Percentiles rank a stretch among this genome's conserved stretches.
phyloP scores from a whole-genome alignment of 1,140 invertebrate species.

The Lasioglossum baleicum region DNA sequence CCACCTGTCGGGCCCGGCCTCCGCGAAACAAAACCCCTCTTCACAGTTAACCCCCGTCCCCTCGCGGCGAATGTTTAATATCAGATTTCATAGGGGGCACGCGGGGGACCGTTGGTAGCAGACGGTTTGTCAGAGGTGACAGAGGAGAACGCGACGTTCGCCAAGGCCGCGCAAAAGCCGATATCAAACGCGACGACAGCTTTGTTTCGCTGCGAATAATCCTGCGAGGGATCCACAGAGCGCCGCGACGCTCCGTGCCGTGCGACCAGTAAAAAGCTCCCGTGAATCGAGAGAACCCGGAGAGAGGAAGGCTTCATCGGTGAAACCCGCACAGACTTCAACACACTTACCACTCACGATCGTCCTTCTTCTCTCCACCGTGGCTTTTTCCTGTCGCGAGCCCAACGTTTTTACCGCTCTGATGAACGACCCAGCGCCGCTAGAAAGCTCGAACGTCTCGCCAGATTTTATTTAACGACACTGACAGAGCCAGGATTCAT shows the following conservation, averaged over 20 bases:
- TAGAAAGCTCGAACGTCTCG: not conserved
- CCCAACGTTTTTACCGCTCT: constrained; percentile 8
- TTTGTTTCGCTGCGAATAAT: constrained; percentile 76
- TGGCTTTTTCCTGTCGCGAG: not conserved
- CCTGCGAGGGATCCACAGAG: constrained; percentile 72
- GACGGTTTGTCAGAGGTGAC: constrained; percentile 36
- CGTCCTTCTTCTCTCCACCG: constrained; percentile 4
- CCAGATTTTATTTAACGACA: constrained; percentile 38
- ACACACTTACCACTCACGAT: constrained; percentile 23
- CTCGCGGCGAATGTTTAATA: constrained; percentile 78
- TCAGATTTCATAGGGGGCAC: constrained; percentile 75
- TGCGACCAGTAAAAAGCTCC: constrained; percentile 8
- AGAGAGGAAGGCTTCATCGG: constrained; percentile 8
- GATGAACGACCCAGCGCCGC: not conserved
- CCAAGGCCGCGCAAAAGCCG: constrained; percentile 69
- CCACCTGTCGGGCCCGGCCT: constrained; percentile 29
- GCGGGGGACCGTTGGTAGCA: constrained; percentile 1
- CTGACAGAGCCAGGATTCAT: constrained; percentile 7
- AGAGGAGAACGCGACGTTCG: constrained; percentile 22
- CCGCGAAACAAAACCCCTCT: constrained; percentile 63
- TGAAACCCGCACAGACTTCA: constrained; percentile 20
- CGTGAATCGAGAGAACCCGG: constrained; percentile 9
- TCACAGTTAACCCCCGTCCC: constrained; percentile 64
- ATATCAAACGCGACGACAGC: constrained; percentile 78
- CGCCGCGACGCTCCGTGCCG: constrained; percentile 7